These are phyloP conservation scores for Etheostoma cragini DNA, from an alignment of 2,113 vertebrate species.

Conservation along the genomic window DNA sequence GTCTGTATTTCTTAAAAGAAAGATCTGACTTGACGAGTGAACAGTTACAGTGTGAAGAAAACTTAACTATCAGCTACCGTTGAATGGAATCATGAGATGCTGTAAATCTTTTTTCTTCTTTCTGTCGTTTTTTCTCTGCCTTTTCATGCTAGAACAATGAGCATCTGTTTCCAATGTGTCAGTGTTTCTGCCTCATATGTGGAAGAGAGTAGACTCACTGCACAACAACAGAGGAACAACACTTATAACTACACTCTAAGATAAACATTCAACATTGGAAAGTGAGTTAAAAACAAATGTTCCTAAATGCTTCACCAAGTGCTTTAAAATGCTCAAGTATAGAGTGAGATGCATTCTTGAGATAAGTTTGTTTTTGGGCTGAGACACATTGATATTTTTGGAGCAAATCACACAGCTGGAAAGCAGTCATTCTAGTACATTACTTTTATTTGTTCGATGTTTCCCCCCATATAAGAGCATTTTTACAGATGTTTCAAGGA, in stretches of 20 bases:
- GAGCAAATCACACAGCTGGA: constrained; percentile 66
- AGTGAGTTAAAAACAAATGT: constrained; percentile 76
- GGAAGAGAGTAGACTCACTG: constrained; percentile 52
- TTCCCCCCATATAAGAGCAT: constrained; percentile 64
- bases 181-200: constrained; percentile 53
- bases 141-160: constrained; percentile 71
- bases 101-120: constrained; percentile 57
- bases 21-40: constrained; percentile 9
- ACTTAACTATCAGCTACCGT: constrained; percentile 54
- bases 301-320: constrained; percentile 62
- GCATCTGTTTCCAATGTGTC: constrained; percentile 85
- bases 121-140: constrained; percentile 11
- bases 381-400: constrained; percentile 53
- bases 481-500: constrained; percentile 49
- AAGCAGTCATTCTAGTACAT: constrained; percentile 53
- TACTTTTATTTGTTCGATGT: constrained; percentile 54
- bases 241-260: constrained; percentile 54
- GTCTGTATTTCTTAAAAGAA: constrained; percentile 9
- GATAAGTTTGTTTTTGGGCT: constrained; percentile 60
- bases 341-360: constrained; percentile 56
- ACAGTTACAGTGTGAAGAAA: constrained; percentile 40
- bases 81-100: constrained; percentile 65
- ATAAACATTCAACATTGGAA: constrained; percentile 67
- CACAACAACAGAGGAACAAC: constrained; percentile 70
- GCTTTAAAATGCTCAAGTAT: constrained; percentile 61